phyloP scores from a whole-genome alignment of 2,113 vertebrate genomes.

The Scophthalmus maximus region DNA sequence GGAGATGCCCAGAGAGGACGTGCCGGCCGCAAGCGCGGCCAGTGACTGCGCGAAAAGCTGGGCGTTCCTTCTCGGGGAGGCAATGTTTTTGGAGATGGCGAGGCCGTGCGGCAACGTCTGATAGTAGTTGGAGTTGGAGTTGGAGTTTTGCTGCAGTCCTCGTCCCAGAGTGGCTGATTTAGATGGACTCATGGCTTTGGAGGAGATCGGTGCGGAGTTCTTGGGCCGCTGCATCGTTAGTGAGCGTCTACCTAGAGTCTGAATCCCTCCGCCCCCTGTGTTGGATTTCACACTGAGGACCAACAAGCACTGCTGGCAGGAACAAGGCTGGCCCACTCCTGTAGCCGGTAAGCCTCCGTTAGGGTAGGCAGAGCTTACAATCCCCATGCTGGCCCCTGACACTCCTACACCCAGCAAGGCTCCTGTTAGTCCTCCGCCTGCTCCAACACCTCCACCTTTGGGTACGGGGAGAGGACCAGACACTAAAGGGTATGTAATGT shows the following conservation, averaged over 20 bases:
- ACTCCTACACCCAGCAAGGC: constrained; percentile 78
- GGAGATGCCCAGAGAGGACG: constrained; percentile 73
- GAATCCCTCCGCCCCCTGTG: constrained; percentile 55
- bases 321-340: constrained; percentile 81
- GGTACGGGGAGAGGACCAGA: constrained; percentile 83
- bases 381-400: constrained; percentile 69
- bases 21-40: constrained; percentile 71
- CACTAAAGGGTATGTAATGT: constrained; percentile 87
- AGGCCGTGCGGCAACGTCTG: constrained; percentile 80
- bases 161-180: constrained; percentile 69
- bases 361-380: constrained; percentile 58
- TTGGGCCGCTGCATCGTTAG: constrained; percentile 70
- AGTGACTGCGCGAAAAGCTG: constrained; percentile 81
- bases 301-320: constrained; percentile 92
- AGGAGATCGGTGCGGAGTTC: constrained; percentile 13
- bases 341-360: constrained; percentile 65
- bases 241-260: constrained; percentile 72
- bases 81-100: constrained; percentile 72
- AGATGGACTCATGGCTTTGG: constrained; percentile 64
- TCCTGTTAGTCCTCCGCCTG: constrained; percentile 68
- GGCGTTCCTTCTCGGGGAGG: constrained; percentile 67
- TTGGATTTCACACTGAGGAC: constrained; percentile 89
- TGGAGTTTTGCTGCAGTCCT: constrained; percentile 66
- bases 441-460: constrained; percentile 70
- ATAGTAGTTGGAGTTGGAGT: constrained; percentile 69